Base-by-base conservation (phyloP, 2,113 vertebrate species). In the Beaufortia kweichowensis region DNA sequence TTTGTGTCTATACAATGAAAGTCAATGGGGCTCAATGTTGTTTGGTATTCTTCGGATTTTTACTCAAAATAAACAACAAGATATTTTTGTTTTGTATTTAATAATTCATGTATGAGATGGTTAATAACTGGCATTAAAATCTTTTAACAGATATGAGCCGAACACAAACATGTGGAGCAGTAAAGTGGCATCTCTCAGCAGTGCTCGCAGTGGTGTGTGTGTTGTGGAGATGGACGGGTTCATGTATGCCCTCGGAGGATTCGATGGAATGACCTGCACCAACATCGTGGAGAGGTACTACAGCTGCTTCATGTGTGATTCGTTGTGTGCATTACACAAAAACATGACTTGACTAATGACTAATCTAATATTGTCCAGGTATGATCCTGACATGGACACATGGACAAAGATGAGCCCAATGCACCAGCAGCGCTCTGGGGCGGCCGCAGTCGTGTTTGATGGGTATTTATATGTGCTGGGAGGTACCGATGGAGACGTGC, bases 401-500 rank as follows among this genome's bases (percentile, higher is more conserved):
- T 92, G 91, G 89, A 86, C 65, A 72, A 90, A 84, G 46, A 79
- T 91, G 76, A 48, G 80, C 0, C 78, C 89, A 0, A 87, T 91
- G 90, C 78, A 79, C 53, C 76, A 66, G 35, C 78, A 87, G 43
- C 82, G 87, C 1, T 70, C 24, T 28, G 43, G 86, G 56, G 86
- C 91, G 0, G 81, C 41, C 7, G 88, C 88, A 0, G 87, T 87
- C 0, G 87, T 88, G 26, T 78, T 93, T 65, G 79, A 60, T 3
- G 86, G 88, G 3, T 78, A 84, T 70, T 4, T 92, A 12, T 93
- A 89, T 24, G 85, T 90, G 39, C 81, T 90, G 0, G 90, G 88
- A 6, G 90, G 88, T 15, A 88, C 82, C 0, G 89, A 91, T 62
- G 91, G 90, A 2, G 75, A 86, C 10, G 77, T 31, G 35, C 70